Conservation (phyloP, 2,888 invertebrate genomes). For the Zonitis immaculata region DNA sequence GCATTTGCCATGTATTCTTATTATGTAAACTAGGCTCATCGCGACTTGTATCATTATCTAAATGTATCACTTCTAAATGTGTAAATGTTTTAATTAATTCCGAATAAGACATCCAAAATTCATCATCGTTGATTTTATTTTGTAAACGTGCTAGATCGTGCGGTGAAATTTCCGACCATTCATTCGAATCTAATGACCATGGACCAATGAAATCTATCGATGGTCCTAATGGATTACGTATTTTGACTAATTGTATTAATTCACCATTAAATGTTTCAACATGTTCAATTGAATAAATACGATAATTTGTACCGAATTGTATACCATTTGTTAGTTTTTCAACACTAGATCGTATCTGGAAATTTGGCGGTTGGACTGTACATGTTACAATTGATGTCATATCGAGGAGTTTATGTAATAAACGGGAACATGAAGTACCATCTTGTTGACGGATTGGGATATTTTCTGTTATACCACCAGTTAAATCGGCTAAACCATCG, state of each 20-base stretch:
- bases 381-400: constrained; percentile 84
- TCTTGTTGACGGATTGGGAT: constrained; percentile 69
- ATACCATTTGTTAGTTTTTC: constrained; percentile 65
- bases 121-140: constrained; percentile 48
- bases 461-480: constrained; percentile 84
- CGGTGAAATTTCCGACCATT: constrained; percentile 73
- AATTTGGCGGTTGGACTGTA: constrained; percentile 57
- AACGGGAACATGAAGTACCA: constrained; percentile 60
- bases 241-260: constrained; percentile 64
- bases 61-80: constrained; percentile 76
- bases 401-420: constrained; percentile 66
- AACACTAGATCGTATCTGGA: constrained; percentile 40
- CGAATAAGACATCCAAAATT: constrained; percentile 69
- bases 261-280: constrained; percentile 69
- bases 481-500: constrained; percentile 82
- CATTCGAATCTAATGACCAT: constrained; percentile 63
- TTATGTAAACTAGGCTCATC: constrained; percentile 76
- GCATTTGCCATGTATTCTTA: constrained; percentile 82
- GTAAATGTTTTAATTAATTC: constrained; percentile 81
- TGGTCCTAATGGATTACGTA: constrained; percentile 64
- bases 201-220: constrained; percentile 62
- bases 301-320: constrained; percentile 75
- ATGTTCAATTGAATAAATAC: constrained; percentile 68
- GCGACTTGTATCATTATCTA: constrained; percentile 80
- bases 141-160: constrained; percentile 68